Base-by-base conservation (phyloP, 2,888 invertebrate species). In the Gastracanthus pulcherrimus region DNA sequence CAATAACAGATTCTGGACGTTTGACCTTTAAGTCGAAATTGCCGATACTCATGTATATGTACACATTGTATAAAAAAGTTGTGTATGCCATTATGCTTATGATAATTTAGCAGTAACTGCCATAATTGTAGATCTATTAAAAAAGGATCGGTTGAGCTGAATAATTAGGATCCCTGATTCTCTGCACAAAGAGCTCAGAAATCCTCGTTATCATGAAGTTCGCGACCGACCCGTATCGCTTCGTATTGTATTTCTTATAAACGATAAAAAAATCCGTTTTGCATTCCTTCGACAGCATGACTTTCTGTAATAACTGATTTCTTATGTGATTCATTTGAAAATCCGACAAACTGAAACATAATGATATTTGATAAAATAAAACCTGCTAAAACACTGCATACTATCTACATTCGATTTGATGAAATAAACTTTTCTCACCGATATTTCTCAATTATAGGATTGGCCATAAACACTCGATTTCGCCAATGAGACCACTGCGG, bases 161-260 rank as follows among this genome's bases (percentile, higher is more conserved):
- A 13, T 29, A 34, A 3, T 2, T 4, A n/a, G 77, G 58, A 51
- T 55, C 55, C 1, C 3, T n/a, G 16, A 70, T 64, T 45, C 29
- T 70, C 29, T 64, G 0, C 2, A 76, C 38, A 23, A n/a, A 70
- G 2, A 82, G 38, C 0, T 26, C 26, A 0, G 70, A 19, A 6
- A 78, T 66, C n/a, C 72, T 85, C 0, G 82, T 31, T 2, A 83
- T 13, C 1, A 89, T 45, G 19, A 79, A 48, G 7, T 76, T 58
- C 0, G 89, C 85, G 19, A 89, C 66, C 4, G 66, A 76, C 13
- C 87, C 86, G 45, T 85, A 84, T 69, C 83, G 85, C 45, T 82
- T 85, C 11, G 83, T 85, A 11, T 55, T 75, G 38, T 89, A 89
- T 60, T 89, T 89, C 31, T 86, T 88, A 55, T 86, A 87, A 2